A percentile compares a stretch with the other conserved stretches of the same genome.
Evolutionary conservation across 2,888 invertebrate species (phyloP).

Genomic region (Hyposoter didymator): DNA sequence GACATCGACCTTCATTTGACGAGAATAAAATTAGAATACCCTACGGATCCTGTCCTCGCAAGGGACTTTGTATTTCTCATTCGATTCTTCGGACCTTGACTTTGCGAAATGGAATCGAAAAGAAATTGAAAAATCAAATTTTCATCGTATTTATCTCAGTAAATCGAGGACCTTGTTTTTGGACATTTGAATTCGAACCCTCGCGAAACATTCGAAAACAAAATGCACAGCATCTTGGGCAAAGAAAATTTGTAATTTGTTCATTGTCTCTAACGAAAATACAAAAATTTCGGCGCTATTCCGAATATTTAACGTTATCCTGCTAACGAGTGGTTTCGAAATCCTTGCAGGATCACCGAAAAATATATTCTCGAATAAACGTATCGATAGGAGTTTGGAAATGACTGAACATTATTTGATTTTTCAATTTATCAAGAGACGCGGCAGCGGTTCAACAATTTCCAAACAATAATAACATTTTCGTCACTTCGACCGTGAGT

Average conservation of each 20-base stretch:
- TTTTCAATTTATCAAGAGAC: no score
- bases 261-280: background rate
- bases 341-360: background rate
- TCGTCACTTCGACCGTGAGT: no score
- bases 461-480: no score
- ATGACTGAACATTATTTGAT: no score
- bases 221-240: background rate
- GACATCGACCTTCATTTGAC: conserved; percentile 56
- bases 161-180: background rate
- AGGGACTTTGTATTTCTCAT: background rate
- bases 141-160: background rate
- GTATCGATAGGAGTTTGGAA: background rate
- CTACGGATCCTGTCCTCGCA: background rate
- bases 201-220: background rate
- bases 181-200: background rate
- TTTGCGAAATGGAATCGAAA: background rate
- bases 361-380: background rate
- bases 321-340: background rate
- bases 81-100: background rate
- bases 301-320: background rate
- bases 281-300: background rate
- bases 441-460: no score
- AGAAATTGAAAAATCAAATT: background rate
- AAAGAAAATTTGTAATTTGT: no score
- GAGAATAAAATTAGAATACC: conserved; percentile 1